Conservation (phyloP, 2,888 invertebrate species). For the Cyaniris semiargus region DNA sequence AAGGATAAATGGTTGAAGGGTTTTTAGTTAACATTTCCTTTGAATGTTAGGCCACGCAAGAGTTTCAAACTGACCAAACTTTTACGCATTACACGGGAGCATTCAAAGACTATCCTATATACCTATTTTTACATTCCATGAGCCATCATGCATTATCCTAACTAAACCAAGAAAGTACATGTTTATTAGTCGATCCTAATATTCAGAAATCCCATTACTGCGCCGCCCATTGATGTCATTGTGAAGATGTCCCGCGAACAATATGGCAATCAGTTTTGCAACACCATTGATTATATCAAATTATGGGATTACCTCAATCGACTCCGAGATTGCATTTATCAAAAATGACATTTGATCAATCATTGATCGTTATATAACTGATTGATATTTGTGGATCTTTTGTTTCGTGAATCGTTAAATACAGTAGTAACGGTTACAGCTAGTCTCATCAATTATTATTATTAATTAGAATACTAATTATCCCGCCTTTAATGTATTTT, state of each 20-base stretch:
- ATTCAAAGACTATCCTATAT: no score
- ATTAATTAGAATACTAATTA: not conserved
- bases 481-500: not conserved
- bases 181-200: not conserved
- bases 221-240: not conserved
- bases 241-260: conserved; percentile 11
- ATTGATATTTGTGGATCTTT: conserved; percentile 3
- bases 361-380: not conserved
- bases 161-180: no score
- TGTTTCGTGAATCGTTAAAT: not conserved
- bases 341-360: conserved; percentile 31
- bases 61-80: not conserved
- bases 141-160: no score
- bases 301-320: conserved; percentile 28
- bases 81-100: no score
- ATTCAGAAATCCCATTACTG: conserved; percentile 19
- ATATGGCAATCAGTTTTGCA: conserved; percentile 24
- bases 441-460: not conserved
- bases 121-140: no score
- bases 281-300: conserved; percentile 28
- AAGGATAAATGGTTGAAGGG: no score
- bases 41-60: no score
- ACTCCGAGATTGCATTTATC: conserved; percentile 25
- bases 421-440: not conserved
- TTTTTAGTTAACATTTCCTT: no score